Conservation (phyloP, 2,113 vertebrate species). For the Sinocyclocheilus maitianheensis region DNA sequence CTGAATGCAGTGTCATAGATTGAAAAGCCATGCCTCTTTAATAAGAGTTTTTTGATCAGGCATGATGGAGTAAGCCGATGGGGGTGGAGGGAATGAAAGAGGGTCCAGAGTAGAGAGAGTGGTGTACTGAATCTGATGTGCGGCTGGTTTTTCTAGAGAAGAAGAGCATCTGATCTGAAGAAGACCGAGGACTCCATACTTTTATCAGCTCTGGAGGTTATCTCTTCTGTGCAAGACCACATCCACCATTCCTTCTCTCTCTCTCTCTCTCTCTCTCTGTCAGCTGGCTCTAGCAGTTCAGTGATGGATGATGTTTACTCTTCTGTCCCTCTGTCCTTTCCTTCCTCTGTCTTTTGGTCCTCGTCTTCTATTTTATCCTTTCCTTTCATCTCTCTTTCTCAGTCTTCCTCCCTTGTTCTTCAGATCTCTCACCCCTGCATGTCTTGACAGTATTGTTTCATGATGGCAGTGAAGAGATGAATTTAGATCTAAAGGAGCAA, state of each 20-base stretch:
- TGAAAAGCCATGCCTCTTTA: not conserved
- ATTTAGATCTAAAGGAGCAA: not conserved
- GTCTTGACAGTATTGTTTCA: not conserved
- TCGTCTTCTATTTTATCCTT: constrained; percentile 24
- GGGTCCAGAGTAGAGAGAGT: not conserved
- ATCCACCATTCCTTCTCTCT: not conserved
- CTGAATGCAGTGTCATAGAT: not conserved
- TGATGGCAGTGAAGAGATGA: not conserved
- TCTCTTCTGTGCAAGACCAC: constrained; percentile 22
- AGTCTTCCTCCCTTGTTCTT: not conserved
- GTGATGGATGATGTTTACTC: constrained; percentile 73
- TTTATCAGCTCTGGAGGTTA: constrained; percentile 23
- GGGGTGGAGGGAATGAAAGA: not conserved
- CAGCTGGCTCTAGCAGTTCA: constrained; percentile 41
- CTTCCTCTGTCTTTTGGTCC: constrained; percentile 32
- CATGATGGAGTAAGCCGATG: not conserved
- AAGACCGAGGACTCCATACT: not conserved
- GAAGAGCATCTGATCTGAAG: not conserved
- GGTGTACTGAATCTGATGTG: not conserved
- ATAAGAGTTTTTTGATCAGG: not conserved
- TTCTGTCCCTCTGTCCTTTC: constrained; percentile 20
- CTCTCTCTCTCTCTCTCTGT: constrained; percentile 11
- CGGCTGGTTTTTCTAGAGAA: not conserved
- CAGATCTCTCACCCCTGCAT: not conserved
- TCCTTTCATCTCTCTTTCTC: not conserved